Evolutionary conservation across 2,797 vertebrate genomes (phyloP).

Genomic region (Propithecus deckenii): DNA sequence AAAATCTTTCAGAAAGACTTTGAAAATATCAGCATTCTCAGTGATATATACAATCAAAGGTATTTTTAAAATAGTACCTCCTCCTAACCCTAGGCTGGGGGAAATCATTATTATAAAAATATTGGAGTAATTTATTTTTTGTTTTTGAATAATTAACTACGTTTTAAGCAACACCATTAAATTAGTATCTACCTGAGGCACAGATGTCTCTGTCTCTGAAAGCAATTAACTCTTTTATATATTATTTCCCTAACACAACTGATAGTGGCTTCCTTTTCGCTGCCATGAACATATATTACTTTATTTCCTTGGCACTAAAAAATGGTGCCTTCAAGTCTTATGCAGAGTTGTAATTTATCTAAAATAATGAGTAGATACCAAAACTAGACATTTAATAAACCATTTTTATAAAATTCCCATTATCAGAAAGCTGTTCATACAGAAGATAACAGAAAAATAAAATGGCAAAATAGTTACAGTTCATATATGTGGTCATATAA

Average conservation of each 20-base stretch:
- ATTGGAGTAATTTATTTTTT: neutral
- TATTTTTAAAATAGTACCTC: neutral
- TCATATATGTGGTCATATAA: neutral
- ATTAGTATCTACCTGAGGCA: constrained; percentile 37
- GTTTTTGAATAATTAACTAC: constrained; percentile 9
- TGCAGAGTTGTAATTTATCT: constrained; percentile 51
- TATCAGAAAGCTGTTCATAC: neutral
- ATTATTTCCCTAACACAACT: constrained; percentile 49
- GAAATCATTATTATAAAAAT: constrained; percentile 22
- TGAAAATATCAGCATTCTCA: neutral
- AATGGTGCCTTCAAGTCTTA: constrained; percentile 41
- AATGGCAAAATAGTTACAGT: constrained; percentile 30
- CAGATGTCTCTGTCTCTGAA: constrained; percentile 17
- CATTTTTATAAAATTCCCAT: constrained; percentile 24
- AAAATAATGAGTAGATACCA: constrained; percentile 54
- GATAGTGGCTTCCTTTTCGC: constrained; percentile 36
- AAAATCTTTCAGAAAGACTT: neutral
- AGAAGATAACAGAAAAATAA: constrained; percentile 30
- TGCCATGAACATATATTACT: constrained; percentile 45
- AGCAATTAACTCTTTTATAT: constrained; percentile 37
- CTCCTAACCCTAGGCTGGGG: neutral
- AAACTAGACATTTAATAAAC: constrained; percentile 60
- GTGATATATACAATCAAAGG: neutral
- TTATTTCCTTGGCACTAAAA: constrained; percentile 56
- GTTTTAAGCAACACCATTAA: constrained; percentile 37